Base-by-base conservation (phyloP, 2,797 vertebrate genomes). In the Chanos chanos region DNA sequence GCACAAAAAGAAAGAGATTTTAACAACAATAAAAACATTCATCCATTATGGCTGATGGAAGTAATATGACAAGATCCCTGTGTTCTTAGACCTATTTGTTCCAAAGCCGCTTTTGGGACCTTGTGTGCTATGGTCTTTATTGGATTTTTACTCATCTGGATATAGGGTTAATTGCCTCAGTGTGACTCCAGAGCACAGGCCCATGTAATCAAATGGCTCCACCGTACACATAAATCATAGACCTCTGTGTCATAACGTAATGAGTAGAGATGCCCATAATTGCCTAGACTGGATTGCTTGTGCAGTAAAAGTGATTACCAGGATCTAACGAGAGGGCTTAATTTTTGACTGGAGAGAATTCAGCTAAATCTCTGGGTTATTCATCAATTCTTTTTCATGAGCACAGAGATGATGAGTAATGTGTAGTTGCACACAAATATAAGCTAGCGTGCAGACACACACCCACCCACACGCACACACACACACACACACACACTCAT, bases 141-240 rank as follows among this genome's bases (percentile, higher is more conserved):
- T 87, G 81, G 71, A 86, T 87, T 86, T 83, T 76, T 73, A 74
- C 78, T 48, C 64, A 43, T 48, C 43, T 61, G 57, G 55, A 47
- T 71, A 72, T 68, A 72, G 77, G 84, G 77, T 86, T 89, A 83
- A 89, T 90, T 85, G 83, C 85, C 83, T 82, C 81, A 84, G 76
- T 79, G 83, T 74, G 72, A 63, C 37, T 52, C 79, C 81, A 76
- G 71, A 58, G 66, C 80, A 73, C 80, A 82, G 78, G 54, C 83
- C 83, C 75, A 85, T 76, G 83, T 85, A 89, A 89, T 89, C 85
- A 87, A 85, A 87, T 24, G 73, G 43, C 71, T 74, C 4, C 47
- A 77, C 80, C 78, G 72, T 65, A 70, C 79, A 72, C 80, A 85
- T 88, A 87, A 87, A 87, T 89, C 87, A 86, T 63, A 39, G 44